A percentile compares a stretch with the other conserved stretches of the same genome.
These are phyloP conservation scores for Apus apus DNA, from an alignment of 2,113 vertebrate species.

Conservation along the genomic window DNA sequence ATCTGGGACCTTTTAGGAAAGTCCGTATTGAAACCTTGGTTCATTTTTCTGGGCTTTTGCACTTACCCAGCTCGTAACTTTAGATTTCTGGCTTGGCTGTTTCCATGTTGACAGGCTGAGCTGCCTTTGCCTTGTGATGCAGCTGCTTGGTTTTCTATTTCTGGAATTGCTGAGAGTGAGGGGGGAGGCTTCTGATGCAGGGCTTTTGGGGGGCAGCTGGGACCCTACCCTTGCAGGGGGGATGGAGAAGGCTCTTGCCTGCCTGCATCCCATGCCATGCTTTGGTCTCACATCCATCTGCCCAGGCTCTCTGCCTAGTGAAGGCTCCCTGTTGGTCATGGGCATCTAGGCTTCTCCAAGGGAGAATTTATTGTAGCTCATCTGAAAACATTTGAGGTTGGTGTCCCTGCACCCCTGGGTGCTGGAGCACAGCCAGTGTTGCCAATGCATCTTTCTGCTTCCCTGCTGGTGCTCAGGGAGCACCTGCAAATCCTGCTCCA, in stretches of 20 bases:
- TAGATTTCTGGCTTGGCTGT: not conserved
- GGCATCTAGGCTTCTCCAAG: not conserved
- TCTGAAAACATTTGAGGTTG: not conserved
- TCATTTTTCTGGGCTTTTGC: not conserved
- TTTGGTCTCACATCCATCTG: too few relatives aligned
- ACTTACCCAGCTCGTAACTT: not conserved
- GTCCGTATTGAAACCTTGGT: not conserved
- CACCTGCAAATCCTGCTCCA: not conserved
- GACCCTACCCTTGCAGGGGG: not conserved
- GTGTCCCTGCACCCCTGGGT: not conserved
- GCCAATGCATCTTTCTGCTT: not conserved
- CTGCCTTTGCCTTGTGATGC: not conserved
- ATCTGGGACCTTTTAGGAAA: not conserved
- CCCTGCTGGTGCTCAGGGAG: not conserved
- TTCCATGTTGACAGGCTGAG: not conserved
- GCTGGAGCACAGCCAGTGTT: not conserved
- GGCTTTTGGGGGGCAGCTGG: not conserved
- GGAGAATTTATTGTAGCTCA: not conserved
- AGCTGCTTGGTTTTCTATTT: not conserved
- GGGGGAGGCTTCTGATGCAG: not conserved
- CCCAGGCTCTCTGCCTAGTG: accelerated
- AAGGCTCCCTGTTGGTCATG: not conserved
- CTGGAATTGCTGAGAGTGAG: not conserved
- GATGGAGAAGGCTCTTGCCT: not conserved
- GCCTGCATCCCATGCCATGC: accelerated